Percentiles rank a stretch among this genome's conserved stretches.
phyloP scores from a whole-genome alignment of 2,797 vertebrate species.

The Sebastes kiyomatsui region DNA sequence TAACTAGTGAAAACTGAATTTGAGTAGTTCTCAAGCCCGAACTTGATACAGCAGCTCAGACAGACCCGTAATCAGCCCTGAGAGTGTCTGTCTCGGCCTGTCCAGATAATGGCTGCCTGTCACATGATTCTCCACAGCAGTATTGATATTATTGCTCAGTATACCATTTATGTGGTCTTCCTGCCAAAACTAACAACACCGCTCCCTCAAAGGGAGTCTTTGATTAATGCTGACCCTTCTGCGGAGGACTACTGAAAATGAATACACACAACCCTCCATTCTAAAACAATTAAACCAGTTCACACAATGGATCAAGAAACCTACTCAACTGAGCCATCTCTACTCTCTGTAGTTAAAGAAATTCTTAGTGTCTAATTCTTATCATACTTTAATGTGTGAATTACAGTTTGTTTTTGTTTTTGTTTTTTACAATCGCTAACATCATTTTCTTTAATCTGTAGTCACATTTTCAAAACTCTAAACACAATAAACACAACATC shows the following conservation, averaged over 20 bases:
- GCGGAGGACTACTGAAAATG: constrained; percentile 5
- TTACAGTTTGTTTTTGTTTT: background rate
- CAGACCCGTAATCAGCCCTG: constrained; percentile 31
- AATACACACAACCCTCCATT: constrained; percentile 5
- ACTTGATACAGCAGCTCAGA: constrained; percentile 10
- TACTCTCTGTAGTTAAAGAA: background rate
- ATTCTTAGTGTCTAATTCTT: background rate
- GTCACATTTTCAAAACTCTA: background rate
- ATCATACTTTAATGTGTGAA: background rate
- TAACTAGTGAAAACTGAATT: background rate
- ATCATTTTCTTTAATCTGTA: background rate
- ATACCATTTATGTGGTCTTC: constrained; percentile 41
- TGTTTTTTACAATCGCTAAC: background rate
- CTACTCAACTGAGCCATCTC: background rate
- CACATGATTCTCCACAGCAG: constrained; percentile 40
- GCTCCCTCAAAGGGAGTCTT: constrained; percentile 19
- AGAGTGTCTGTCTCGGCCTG: constrained; percentile 35
- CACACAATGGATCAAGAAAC: background rate
- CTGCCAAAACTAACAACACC: constrained; percentile 45
- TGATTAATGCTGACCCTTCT: constrained; percentile 42
- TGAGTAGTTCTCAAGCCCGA: background rate
- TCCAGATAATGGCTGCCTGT: constrained; percentile 61
- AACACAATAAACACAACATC: background rate
- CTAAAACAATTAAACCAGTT: background rate
- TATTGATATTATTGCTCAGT: constrained; percentile 44